A percentile compares a stretch with the other conserved stretches of the same genome.
Evolutionary conservation across 2,113 vertebrate genomes (phyloP).

Genomic region (Notechis scutatus): DNA sequence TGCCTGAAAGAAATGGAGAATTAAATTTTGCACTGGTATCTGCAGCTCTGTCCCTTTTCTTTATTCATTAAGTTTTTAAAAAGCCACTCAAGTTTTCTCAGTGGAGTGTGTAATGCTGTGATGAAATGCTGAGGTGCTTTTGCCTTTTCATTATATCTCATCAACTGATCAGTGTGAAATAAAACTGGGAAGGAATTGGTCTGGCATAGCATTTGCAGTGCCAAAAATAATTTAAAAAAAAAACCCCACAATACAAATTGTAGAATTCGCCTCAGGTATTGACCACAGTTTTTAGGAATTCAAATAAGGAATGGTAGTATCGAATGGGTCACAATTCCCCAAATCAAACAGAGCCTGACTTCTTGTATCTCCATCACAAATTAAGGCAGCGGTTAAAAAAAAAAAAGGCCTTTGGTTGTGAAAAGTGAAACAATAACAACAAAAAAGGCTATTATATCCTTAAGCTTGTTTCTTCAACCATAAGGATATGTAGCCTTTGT

Average conservation of each 20-base stretch:
- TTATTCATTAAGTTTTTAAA: constrained; percentile 44
- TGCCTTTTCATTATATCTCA: constrained; percentile 36
- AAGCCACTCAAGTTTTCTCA: constrained; percentile 26
- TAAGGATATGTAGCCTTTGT: background rate
- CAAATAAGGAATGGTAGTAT: background rate
- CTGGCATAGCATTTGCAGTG: constrained; percentile 19
- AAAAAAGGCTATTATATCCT: background rate
- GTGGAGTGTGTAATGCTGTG: constrained; percentile 21
- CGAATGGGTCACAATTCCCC: background rate
- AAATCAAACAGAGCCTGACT: constrained; percentile 8
- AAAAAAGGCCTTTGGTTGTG: background rate
- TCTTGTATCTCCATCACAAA: background rate
- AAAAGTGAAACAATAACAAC: background rate
- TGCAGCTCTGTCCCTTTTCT: constrained; percentile 41
- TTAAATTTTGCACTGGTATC: constrained; percentile 39
- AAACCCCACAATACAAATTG: background rate
- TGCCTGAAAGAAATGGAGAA: constrained; percentile 10
- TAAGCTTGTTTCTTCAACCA: background rate
- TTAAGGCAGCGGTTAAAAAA: background rate
- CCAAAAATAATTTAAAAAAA: constrained; percentile 25
- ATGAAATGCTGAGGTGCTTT: constrained; percentile 43
- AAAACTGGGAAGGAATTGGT: constrained; percentile 18
- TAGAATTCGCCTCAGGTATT: background rate
- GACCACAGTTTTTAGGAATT: background rate
- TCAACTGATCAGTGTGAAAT: constrained; percentile 40